phyloP scores from a whole-genome alignment of 2,888 invertebrate genomes.

The Meloe dianella region DNA sequence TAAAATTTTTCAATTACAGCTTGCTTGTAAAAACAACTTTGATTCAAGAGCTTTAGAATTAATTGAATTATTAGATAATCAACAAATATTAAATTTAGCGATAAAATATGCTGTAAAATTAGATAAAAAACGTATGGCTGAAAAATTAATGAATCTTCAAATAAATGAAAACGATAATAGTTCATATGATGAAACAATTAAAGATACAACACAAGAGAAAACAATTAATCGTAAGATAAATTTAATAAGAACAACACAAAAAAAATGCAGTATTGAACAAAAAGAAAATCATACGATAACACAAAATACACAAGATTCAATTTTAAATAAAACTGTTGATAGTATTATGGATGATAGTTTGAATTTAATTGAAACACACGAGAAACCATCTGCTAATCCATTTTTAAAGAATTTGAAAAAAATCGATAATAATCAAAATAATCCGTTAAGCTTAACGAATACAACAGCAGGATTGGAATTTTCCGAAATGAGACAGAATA shows the following conservation, averaged over 20 bases:
- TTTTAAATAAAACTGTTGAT: neutral
- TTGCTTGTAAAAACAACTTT: constrained; percentile 82
- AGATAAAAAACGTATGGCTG: constrained; percentile 78
- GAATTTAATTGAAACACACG: constrained; percentile 25
- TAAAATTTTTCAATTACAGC: constrained; percentile 62
- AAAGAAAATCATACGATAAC: constrained; percentile 5
- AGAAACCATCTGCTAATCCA: constrained; percentile 54
- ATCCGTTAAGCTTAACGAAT: constrained; percentile 54
- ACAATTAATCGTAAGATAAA: neutral
- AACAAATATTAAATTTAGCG: constrained; percentile 79
- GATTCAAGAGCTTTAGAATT: constrained; percentile 88
- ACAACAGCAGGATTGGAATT: constrained; percentile 52
- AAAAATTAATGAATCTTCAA: constrained; percentile 66
- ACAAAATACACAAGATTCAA: neutral
- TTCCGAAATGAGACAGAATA: constrained; percentile 42
- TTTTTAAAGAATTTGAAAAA: constrained; percentile 59
- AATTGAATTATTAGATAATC: constrained; percentile 80
- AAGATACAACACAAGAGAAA: constrained; percentile 13
- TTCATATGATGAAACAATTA: constrained; percentile 11
- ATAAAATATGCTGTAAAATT: constrained; percentile 87
- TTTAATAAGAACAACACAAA: constrained; percentile 9
- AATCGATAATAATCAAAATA: constrained; percentile 36
- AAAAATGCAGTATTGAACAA: neutral
- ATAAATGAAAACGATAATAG: constrained; percentile 42
- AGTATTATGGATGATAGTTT: constrained; percentile 20